These are phyloP conservation scores for Plagodis dolabraria DNA, from an alignment of 2,888 invertebrate species.

Conservation along the genomic window DNA sequence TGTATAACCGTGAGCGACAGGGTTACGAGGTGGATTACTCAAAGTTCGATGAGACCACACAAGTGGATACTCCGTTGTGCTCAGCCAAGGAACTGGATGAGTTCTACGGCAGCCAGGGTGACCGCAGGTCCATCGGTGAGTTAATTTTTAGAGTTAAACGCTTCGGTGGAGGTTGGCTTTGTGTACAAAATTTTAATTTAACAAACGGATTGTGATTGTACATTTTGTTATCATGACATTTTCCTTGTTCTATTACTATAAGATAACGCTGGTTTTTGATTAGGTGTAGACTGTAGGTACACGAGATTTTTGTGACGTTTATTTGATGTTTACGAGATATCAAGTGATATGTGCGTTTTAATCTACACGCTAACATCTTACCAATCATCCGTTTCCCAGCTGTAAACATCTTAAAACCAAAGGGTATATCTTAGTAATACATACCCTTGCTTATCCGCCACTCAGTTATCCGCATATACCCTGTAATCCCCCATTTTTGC, in stretches of 20 bases:
- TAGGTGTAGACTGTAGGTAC: slow-evolving; percentile 26
- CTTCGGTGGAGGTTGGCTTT: slow-evolving; percentile 59
- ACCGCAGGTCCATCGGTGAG: slow-evolving; percentile 84
- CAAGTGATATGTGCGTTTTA: slow-evolving; percentile 17
- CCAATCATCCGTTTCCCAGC: slow-evolving; percentile 14
- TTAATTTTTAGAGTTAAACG: slow-evolving; percentile 56
- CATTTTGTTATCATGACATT: slow-evolving; percentile 40
- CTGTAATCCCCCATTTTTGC: too few species aligned
- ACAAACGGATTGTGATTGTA: slow-evolving; percentile 47
- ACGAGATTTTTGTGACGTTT: slow-evolving; percentile 31
- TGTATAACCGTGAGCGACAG: slow-evolving; percentile 89
- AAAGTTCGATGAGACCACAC: slow-evolving; percentile 91
- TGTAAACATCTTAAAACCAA: background rate
- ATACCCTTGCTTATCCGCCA: too few species aligned
- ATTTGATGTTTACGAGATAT: slow-evolving; percentile 20
- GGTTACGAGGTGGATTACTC: slow-evolving; percentile 93
- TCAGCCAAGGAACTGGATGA: slow-evolving; percentile 87
- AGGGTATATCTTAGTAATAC: too few species aligned
- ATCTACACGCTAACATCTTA: slow-evolving; percentile 20
- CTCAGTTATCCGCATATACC: too few species aligned
- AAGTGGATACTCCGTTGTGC: slow-evolving; percentile 92
- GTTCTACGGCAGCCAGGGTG: slow-evolving; percentile 85
- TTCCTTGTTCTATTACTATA: slow-evolving; percentile 33
- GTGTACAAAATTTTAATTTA: slow-evolving; percentile 50
- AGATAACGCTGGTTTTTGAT: slow-evolving; percentile 34